Conservation (phyloP, 2,797 vertebrate genomes). For the Telmatherina bonti region DNA sequence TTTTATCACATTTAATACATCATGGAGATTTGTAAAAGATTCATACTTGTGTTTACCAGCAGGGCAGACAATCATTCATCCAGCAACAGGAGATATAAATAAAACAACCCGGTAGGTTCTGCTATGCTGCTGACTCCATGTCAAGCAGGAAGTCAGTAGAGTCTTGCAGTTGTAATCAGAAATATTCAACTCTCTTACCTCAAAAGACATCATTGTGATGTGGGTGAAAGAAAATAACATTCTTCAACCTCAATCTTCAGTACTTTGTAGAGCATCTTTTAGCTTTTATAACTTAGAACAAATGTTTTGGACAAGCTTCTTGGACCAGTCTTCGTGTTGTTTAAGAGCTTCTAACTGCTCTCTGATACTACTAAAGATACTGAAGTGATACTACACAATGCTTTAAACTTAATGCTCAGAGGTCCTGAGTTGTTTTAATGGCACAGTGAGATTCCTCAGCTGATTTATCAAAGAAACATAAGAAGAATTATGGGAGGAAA, state of each 20-base stretch:
- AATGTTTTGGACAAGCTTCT: background rate
- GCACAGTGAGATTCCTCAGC: background rate
- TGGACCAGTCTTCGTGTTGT: background rate
- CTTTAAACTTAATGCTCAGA: background rate
- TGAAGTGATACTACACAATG: background rate
- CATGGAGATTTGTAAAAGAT: slow-evolving; percentile 12
- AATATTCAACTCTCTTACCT: background rate
- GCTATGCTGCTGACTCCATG: slow-evolving; percentile 13
- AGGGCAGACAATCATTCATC: slow-evolving; percentile 48
- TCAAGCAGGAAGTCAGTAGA: slow-evolving; percentile 4
- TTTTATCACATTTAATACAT: slow-evolving; percentile 29
- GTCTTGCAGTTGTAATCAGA: background rate
- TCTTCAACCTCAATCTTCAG: background rate
- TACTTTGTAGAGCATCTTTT: background rate
- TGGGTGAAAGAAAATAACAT: background rate
- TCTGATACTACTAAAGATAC: too few species aligned
- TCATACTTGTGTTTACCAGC: slow-evolving; percentile 36
- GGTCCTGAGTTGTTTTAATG: background rate
- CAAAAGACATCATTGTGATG: background rate
- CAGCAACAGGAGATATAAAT: slow-evolving; percentile 8
- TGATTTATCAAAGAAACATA: background rate
- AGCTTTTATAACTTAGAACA: background rate
- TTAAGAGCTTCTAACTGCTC: too few species aligned
- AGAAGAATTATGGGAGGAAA: too few species aligned
- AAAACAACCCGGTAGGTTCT: slow-evolving; percentile 1